Conservation (phyloP, 2,888 invertebrate species). For the Drosophila algonquin region DNA sequence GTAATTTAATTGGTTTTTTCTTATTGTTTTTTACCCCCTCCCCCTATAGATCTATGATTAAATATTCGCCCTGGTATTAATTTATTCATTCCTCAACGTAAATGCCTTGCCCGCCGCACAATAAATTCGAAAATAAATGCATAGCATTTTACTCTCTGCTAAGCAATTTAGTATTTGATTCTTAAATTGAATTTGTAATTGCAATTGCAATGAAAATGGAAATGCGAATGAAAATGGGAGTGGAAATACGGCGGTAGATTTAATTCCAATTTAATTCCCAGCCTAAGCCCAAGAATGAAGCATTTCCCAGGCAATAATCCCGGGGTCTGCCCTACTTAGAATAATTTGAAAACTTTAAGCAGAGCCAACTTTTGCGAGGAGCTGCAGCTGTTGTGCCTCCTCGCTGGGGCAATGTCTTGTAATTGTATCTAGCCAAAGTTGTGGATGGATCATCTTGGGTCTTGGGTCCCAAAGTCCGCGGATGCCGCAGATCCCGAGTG, state of each 20-base stretch:
- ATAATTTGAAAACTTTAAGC: conserved; percentile 78
- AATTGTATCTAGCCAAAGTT: conserved; percentile 65
- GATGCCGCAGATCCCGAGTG: background rate
- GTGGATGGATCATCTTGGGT: conserved; percentile 38
- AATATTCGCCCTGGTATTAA: conserved; percentile 11
- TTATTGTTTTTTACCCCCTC: background rate
- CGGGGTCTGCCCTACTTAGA: conserved; percentile 68
- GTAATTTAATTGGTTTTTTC: background rate
- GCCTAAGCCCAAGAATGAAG: conserved; percentile 58
- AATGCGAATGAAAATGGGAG: conserved; percentile 25
- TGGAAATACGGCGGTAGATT: conserved; percentile 47
- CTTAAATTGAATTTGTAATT: conserved; percentile 25
- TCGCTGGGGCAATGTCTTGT: conserved; percentile 10
- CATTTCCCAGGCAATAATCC: conserved; percentile 45
- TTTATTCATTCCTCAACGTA: conserved; percentile 12
- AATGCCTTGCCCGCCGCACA: background rate
- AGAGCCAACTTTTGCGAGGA: conserved; percentile 44
- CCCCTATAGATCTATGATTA: no score
- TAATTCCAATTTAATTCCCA: conserved; percentile 74
- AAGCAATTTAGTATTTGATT: conserved; percentile 28
- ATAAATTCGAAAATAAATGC: conserved; percentile 21
- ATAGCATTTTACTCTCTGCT: conserved; percentile 28
- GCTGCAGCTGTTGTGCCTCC: conserved; percentile 57
- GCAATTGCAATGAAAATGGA: conserved; percentile 43
- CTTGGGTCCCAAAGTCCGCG: conserved; percentile 31